Percentiles rank a stretch among this genome's conserved stretches.
Conservation (phyloP, 2,113 vertebrate species). For the Abramis brama region DNA sequence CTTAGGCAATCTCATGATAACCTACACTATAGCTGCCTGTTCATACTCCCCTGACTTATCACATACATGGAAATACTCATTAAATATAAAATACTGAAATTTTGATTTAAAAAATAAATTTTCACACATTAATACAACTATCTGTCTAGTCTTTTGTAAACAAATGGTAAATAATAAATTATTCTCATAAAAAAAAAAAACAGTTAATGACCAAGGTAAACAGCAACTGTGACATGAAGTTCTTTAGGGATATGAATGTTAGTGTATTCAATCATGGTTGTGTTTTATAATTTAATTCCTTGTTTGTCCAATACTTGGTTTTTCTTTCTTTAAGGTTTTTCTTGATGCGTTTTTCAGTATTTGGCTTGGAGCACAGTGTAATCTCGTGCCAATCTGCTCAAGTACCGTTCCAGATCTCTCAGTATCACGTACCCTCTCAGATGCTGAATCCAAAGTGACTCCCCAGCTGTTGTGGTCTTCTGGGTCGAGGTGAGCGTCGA, state of each 20-base stretch:
- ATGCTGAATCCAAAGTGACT: conserved; percentile 63
- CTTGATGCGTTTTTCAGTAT: neutral
- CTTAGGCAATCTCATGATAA: neutral
- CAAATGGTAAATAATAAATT: conserved; percentile 14
- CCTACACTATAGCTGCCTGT: conserved; percentile 7
- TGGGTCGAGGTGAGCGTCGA: neutral
- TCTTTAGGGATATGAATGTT: conserved; percentile 7
- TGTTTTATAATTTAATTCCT: neutral
- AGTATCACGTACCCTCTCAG: conserved; percentile 77
- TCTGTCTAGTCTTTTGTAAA: neutral
- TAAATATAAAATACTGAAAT: conserved; percentile 1
- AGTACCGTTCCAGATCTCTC: conserved; percentile 74
- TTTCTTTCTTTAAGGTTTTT: neutral
- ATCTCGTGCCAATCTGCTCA: conserved; percentile 73
- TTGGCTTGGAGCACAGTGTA: conserved; percentile 70
- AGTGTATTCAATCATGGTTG: conserved; percentile 23
- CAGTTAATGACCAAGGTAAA: neutral
- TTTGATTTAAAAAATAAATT: no score
- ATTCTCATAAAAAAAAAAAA: neutral
- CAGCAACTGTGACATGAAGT: neutral
- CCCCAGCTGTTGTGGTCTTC: neutral
- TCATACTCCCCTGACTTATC: neutral
- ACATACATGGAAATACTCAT: neutral
- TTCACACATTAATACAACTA: neutral
- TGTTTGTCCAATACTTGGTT: neutral